A percentile compares a stretch with the other conserved stretches of the same genome.
Evolutionary conservation across 2,888 invertebrate species (phyloP).

Genomic region (Microchrysa polita): DNA sequence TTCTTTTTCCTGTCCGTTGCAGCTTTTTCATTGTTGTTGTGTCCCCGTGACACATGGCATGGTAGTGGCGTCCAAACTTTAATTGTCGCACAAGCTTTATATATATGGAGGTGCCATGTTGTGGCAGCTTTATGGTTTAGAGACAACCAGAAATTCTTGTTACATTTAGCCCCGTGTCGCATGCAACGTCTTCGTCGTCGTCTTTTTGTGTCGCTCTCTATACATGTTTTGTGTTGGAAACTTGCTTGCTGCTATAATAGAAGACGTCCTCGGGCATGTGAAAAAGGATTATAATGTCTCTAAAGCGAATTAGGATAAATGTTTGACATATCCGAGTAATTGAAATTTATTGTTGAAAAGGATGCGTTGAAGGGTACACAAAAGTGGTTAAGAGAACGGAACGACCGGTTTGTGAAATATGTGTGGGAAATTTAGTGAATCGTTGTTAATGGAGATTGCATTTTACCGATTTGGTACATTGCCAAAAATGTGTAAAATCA

Average conservation of each 20-base stretch:
- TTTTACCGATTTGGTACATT: not conserved
- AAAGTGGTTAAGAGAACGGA: not conserved
- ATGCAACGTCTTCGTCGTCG: conserved; percentile 3
- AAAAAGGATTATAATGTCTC: conserved; percentile 32
- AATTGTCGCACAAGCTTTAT: conserved; percentile 38
- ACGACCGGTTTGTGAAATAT: not conserved
- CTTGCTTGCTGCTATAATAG: not conserved
- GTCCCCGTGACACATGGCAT: not conserved
- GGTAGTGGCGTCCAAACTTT: conserved; percentile 34
- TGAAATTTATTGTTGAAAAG: conserved; percentile 34
- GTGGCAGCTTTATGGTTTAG: conserved; percentile 38
- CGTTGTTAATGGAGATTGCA: not conserved
- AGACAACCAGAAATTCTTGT: conserved; percentile 42
- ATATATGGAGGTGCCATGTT: conserved; percentile 29
- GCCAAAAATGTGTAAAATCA: not conserved
- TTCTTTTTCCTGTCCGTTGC: no score
- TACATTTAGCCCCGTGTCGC: conserved; percentile 13
- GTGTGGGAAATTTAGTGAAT: not conserved
- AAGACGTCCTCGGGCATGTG: conserved; percentile 9
- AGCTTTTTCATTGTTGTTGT: not conserved
- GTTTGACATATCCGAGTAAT: conserved; percentile 36
- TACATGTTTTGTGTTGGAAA: not conserved
- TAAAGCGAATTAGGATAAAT: conserved; percentile 39
- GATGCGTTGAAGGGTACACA: not conserved
- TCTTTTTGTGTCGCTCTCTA: not conserved